Base-by-base conservation (phyloP, 1,140 invertebrate genomes). In the Drosophila baimaii region DNA sequence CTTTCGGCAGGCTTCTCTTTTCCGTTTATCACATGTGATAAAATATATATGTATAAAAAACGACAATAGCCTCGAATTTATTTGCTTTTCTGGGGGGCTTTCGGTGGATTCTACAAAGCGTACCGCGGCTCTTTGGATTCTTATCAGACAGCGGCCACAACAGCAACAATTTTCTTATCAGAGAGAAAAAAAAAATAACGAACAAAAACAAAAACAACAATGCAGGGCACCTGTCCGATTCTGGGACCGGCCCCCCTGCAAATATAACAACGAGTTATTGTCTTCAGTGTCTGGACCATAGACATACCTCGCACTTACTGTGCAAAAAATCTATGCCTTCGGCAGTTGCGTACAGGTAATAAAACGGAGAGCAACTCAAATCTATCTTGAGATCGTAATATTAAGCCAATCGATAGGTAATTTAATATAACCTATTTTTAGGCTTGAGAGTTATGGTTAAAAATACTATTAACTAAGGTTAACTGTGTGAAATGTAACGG, bases 11-110 rank as follows among this genome's bases (percentile, higher is more conserved):
- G 52, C 52, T 81, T 71, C 47, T 72, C 65, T 56, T 27, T 37
- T 37, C 33, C 41, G 43, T 83, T 84, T 84, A 84, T 84, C 77
- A 62, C 81, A 12, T 54, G 58, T 61, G 81, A 84, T 84, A 84
- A 84, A 78, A 62, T 54, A 37, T 27, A 66, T 54, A 43, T 27
- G n/a, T n/a, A n/a, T n/a, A n/a, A 21, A 43, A 55, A 44, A 33
- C 65, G 70, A 79, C 52, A 78, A 78, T 58, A 77, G 71, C 57
- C 63, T 49, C 25, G 33, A 47, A 35, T 63, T 79, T 84, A 79
- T 82, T 84, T 79, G 61, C 63, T 57, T 57, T 66, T 76, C 39
- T 73, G 37, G 29, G 55, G 54, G 46, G 46, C 49, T 56, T 58
- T 43, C 35, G n/a, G 19, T 54, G 61, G 56, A 61, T 49, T 51